These are phyloP conservation scores for Neoseiulus cucumeris DNA, from an alignment of 1,140 invertebrate genomes.

Conservation along the genomic window DNA sequence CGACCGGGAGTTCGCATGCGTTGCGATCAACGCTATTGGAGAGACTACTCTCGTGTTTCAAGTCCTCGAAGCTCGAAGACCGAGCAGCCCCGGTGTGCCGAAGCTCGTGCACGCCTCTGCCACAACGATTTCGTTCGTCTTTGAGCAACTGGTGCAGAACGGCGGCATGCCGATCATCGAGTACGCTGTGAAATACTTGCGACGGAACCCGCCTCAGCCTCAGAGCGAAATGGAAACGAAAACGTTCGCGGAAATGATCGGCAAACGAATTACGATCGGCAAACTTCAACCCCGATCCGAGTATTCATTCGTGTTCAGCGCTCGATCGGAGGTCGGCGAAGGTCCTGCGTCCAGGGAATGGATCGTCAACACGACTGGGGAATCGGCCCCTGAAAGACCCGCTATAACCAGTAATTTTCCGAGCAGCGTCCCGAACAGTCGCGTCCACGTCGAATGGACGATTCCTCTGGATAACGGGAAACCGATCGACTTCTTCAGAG, in stretches of 20 bases:
- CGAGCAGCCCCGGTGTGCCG: neutral
- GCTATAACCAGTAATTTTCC: neutral
- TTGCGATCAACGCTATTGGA: neutral
- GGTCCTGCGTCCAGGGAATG: neutral
- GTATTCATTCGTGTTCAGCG: slow-evolving; percentile 2
- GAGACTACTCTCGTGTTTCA: neutral
- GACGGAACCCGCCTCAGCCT: neutral
- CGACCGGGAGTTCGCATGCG: neutral
- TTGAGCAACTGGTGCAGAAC: neutral
- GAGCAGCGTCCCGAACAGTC: neutral
- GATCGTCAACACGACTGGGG: neutral
- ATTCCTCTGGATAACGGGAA: neutral
- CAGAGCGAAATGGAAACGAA: neutral
- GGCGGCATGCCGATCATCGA: neutral
- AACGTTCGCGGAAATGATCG: neutral
- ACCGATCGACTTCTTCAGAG: neutral
- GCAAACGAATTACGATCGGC: neutral
- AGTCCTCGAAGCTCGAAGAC: neutral
- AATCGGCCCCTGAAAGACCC: neutral
- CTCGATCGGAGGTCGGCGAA: slow-evolving; percentile 2
- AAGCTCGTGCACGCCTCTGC: neutral
- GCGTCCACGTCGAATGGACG: neutral
- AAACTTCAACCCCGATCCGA: neutral
- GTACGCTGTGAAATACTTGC: neutral
- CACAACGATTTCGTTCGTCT: neutral